phyloP scores from a whole-genome alignment of 2,797 vertebrate genomes.

The Danio tinwini region DNA sequence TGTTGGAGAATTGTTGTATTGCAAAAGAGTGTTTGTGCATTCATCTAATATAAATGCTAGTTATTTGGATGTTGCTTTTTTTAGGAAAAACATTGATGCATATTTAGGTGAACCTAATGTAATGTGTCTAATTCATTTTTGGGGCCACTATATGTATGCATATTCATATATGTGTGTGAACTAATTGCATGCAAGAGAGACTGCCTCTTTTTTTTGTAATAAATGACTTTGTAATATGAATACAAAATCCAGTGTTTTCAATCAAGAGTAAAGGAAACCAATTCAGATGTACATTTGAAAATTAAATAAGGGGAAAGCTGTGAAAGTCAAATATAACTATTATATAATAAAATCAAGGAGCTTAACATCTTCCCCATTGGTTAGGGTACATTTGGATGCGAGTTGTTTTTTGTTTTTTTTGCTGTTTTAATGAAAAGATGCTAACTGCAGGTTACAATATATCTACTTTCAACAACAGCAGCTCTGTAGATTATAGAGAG shows the following conservation, averaged over 20 bases:
- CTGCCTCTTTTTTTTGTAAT: conserved; percentile 54
- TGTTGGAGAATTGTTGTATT: not conserved
- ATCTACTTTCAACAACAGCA: conserved; percentile 28
- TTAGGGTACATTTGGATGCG: conserved; percentile 64
- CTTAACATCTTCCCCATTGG: conserved; percentile 68
- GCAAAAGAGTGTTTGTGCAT: not conserved
- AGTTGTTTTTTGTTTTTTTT: conserved; percentile 67
- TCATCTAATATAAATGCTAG: not conserved
- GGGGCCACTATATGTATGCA: not conserved
- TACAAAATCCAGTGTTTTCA: conserved; percentile 58
- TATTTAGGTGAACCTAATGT: not conserved
- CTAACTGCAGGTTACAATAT: conserved; percentile 56
- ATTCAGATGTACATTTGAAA: conserved; percentile 33
- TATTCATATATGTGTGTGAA: not conserved
- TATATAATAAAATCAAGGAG: conserved; percentile 54
- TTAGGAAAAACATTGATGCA: not conserved
- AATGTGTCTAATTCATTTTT: not conserved
- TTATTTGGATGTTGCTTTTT: not conserved
- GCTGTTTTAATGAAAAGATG: conserved; percentile 67
- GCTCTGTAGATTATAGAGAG: conserved; percentile 3
- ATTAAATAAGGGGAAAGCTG: conserved; percentile 30
- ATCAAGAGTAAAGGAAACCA: conserved; percentile 4
- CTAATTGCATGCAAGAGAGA: conserved; percentile 61
- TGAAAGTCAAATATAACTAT: conserved; percentile 32
- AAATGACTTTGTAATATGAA: conserved; percentile 59